Conservation (phyloP, 2,113 vertebrate genomes). For the Sprattus sprattus region DNA sequence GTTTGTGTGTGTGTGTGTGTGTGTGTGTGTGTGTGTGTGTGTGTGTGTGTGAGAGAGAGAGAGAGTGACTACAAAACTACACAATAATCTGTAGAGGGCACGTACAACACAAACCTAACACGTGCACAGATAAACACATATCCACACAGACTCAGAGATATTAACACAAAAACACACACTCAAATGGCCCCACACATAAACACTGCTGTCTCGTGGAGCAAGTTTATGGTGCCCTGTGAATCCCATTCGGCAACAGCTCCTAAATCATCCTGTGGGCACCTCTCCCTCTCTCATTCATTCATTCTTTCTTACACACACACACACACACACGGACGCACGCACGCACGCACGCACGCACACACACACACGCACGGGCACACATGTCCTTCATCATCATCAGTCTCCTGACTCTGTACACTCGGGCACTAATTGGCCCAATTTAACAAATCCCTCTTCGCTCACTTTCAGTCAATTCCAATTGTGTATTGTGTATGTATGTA, state of each 20-base stretch:
- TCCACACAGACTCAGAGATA: background rate
- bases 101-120: background rate
- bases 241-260: slow-evolving; percentile 47
- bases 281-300: background rate
- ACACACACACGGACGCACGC: background rate
- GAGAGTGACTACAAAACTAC: background rate
- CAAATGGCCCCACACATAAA: slow-evolving; percentile 1
- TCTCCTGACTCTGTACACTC: slow-evolving; percentile 40
- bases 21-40: slow-evolving; percentile 4
- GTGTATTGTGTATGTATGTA: background rate
- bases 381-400: slow-evolving; percentile 46
- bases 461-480: slow-evolving; percentile 53
- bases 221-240: slow-evolving; percentile 48
- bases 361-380: background rate
- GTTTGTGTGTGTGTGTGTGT: slow-evolving; percentile 14
- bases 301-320: background rate
- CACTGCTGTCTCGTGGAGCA: slow-evolving; percentile 33
- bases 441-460: slow-evolving; percentile 52
- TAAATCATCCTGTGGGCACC: slow-evolving; percentile 55
- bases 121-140: background rate
- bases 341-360: background rate
- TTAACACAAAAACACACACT: slow-evolving; percentile 2
- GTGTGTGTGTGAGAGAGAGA: background rate
- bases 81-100: background rate
- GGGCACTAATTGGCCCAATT: slow-evolving; percentile 56